Conservation (phyloP, 2,113 vertebrate genomes). For the Hippolais icterina region DNA sequence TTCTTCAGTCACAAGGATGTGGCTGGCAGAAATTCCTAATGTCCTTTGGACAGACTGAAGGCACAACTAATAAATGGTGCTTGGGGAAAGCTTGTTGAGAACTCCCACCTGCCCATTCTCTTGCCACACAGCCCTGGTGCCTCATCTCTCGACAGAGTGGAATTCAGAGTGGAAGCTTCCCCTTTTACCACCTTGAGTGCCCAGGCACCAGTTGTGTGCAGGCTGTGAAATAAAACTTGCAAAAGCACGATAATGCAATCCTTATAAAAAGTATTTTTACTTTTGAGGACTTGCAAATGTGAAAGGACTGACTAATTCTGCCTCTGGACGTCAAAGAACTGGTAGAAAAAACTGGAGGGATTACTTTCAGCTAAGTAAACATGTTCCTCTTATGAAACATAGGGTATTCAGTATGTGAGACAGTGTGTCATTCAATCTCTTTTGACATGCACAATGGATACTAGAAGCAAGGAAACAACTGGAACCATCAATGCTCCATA, state of each 20-base stretch:
- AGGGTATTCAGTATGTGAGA: not conserved
- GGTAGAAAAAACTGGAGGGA: not conserved
- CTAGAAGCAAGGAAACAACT: not conserved
- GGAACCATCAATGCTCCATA: not conserved
- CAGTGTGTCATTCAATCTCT: not conserved
- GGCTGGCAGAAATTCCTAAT: not conserved
- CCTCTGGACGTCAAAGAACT: not conserved
- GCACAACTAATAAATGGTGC: not conserved
- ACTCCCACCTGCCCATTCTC: not conserved
- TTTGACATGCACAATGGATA: not conserved
- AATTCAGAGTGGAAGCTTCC: not conserved
- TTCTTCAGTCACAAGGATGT: not conserved
- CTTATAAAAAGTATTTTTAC: not conserved
- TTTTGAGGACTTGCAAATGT: not conserved
- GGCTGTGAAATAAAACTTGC: not conserved
- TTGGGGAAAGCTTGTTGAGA: not conserved
- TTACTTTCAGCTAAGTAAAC: not conserved
- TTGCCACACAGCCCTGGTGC: rapidly evolving
- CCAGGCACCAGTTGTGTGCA: not conserved
- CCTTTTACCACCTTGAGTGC: not conserved
- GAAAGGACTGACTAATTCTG: not conserved
- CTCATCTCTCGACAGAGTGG: rapidly evolving
- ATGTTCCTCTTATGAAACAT: not conserved
- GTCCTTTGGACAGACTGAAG: not conserved
- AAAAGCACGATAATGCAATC: not conserved